These are phyloP conservation scores for Drosophila serrata DNA, from an alignment of 1,140 invertebrate genomes.

Conservation along the genomic window DNA sequence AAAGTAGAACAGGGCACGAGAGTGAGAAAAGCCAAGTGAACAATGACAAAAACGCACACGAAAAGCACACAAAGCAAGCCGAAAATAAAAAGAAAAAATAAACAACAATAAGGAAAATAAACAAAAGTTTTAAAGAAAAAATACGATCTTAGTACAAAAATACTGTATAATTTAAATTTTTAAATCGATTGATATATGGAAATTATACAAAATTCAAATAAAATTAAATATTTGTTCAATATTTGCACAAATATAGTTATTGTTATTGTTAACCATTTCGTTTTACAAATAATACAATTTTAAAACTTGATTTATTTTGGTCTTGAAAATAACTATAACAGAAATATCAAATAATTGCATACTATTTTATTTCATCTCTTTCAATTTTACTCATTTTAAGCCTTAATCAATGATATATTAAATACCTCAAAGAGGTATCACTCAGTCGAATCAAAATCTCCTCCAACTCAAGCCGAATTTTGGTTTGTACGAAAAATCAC, in stretches of 20 bases:
- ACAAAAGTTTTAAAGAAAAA: conserved; percentile 41
- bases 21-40: conserved; percentile 52
- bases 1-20: conserved; percentile 73
- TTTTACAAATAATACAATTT: background rate
- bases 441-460: background rate
- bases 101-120: conserved; percentile 35
- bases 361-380: background rate
- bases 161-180: conserved; percentile 2
- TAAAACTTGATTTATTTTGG: background rate
- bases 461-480: background rate
- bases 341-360: background rate
- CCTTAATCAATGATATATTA: fast-evolving
- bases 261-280: no score
- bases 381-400: background rate
- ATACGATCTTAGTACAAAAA: conserved; percentile 2
- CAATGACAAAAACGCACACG: conserved; percentile 42
- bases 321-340: background rate
- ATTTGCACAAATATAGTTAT: no score
- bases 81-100: conserved; percentile 42
- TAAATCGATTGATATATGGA: background rate
- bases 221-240: no score
- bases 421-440: background rate
- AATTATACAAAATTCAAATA: background rate
- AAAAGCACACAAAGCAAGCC: conserved; percentile 29
- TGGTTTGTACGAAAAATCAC: conserved; percentile 52